Percentiles rank a stretch among this genome's conserved stretches.
Conservation (phyloP, 2,888 invertebrate species). For the Crematogaster levior region DNA sequence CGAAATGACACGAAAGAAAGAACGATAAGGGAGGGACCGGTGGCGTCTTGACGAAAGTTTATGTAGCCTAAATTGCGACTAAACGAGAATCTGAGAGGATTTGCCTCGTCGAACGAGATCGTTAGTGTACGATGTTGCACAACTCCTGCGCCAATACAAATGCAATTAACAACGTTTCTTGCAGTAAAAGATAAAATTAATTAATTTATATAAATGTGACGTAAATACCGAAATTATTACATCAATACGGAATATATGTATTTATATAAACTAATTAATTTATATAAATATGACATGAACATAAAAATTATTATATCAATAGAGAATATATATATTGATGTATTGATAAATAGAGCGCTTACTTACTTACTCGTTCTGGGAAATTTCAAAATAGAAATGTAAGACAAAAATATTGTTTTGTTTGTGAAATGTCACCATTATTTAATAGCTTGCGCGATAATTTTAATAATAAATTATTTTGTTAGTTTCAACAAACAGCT, state of each 20-base stretch:
- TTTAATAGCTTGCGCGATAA: background rate
- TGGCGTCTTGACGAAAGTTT: slow-evolving; percentile 24
- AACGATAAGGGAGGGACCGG: slow-evolving; percentile 16
- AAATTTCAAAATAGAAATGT: background rate
- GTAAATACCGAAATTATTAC: background rate
- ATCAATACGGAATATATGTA: background rate
- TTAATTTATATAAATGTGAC: slow-evolving; percentile 1
- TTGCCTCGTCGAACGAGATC: slow-evolving; percentile 48
- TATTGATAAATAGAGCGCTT: too few relatives aligned
- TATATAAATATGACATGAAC: too few relatives aligned
- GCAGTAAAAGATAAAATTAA: background rate
- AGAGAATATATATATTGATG: too few relatives aligned
- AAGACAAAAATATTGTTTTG: background rate
- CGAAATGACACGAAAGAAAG: slow-evolving; percentile 24
- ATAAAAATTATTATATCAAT: too few relatives aligned
- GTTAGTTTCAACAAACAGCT: background rate
- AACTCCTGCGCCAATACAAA: background rate
- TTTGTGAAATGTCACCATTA: background rate
- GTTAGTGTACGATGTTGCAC: background rate
- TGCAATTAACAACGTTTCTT: slow-evolving; percentile 14
- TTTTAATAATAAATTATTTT: background rate
- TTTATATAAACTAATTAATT: too few relatives aligned
- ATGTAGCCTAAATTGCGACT: slow-evolving; percentile 58
- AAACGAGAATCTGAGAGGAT: slow-evolving; percentile 54
- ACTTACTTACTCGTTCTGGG: background rate